Conservation (phyloP, 2,888 invertebrate genomes). For the Aleiodes leptofemur region DNA sequence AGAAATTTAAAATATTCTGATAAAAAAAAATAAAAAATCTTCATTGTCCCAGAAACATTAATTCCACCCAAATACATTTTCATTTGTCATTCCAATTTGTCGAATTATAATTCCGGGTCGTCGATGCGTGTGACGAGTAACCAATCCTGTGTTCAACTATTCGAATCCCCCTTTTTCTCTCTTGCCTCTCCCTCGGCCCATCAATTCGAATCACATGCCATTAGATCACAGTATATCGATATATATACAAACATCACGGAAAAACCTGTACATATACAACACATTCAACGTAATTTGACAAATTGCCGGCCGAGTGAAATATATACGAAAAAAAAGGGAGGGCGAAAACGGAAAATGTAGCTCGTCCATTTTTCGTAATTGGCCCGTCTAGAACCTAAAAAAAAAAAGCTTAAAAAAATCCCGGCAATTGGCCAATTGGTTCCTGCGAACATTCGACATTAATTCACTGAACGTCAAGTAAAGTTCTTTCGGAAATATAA, state of each 20-base stretch:
- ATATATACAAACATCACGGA: conserved; percentile 29
- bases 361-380: conserved; percentile 48
- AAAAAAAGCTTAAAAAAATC: conserved; percentile 33
- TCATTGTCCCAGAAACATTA: too few species aligned
- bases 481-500: neutral
- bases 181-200: too few species aligned
- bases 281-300: conserved; percentile 44
- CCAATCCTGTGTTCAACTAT: conserved; percentile 33
- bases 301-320: conserved; percentile 42
- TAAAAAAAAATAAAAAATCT: too few species aligned
- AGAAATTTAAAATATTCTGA: too few species aligned
- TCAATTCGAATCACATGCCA: conserved; percentile 33
- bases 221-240: conserved; percentile 32
- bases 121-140: conserved; percentile 43
- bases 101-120: conserved; percentile 43
- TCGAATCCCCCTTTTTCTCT: neutral
- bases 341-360: conserved; percentile 40
- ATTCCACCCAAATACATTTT: conserved; percentile 4
- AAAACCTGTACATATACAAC: conserved; percentile 12
- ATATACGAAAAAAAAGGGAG: conserved; percentile 47
- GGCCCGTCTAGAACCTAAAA: conserved; percentile 27
- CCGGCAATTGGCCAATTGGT: conserved; percentile 39
- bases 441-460: conserved; percentile 10
- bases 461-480: conserved; percentile 25
- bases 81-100: conserved; percentile 38